phyloP scores from a whole-genome alignment of 2,113 vertebrate genomes.

The Mionectes macconnelli region DNA sequence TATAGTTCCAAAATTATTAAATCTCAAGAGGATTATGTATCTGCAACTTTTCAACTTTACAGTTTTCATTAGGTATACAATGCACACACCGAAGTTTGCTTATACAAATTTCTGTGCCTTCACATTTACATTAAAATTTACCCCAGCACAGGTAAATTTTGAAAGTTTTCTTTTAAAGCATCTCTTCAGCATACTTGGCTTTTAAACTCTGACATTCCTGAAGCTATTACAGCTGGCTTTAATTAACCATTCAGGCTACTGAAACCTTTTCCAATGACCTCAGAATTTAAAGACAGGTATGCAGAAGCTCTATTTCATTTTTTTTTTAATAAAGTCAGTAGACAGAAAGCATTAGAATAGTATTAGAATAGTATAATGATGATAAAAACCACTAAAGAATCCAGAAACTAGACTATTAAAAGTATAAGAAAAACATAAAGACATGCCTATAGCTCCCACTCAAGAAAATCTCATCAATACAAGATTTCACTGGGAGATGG shows the following conservation, averaged over 20 bases:
- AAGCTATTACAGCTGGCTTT: background rate
- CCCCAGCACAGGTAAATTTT: background rate
- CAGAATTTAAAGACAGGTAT: background rate
- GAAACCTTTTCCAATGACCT: background rate
- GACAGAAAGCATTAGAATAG: background rate
- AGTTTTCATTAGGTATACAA: background rate
- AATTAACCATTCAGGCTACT: background rate
- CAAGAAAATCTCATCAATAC: constrained; percentile 37
- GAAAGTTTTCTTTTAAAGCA: background rate
- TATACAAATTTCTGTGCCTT: background rate
- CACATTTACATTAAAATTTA: background rate
- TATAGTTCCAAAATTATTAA: background rate
- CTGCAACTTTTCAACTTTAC: background rate
- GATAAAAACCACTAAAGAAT: background rate
- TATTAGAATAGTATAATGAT: background rate
- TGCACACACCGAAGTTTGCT: background rate
- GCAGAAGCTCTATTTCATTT: background rate
- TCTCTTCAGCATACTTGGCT: background rate
- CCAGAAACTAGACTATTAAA: background rate
- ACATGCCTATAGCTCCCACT: background rate
- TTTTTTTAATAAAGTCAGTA: background rate
- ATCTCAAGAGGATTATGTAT: background rate
- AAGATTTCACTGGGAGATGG: background rate
- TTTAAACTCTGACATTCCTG: background rate
- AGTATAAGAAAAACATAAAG: background rate